phyloP scores from a whole-genome alignment of 2,888 invertebrate species.

The Dynastes grantii region DNA sequence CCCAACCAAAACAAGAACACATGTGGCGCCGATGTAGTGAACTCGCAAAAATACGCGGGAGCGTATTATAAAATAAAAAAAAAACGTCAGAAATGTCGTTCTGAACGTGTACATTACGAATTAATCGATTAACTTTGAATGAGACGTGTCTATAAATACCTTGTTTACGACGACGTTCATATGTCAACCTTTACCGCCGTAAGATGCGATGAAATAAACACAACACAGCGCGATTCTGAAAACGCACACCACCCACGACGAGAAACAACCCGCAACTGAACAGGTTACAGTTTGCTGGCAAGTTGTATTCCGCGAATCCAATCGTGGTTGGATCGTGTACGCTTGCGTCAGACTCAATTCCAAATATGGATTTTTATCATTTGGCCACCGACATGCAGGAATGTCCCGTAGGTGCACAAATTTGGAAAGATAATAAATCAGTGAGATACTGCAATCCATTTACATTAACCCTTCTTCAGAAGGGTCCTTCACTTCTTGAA shows the following conservation, averaged over 20 bases:
- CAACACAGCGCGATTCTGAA: constrained; percentile 23
- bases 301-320: constrained; percentile 26
- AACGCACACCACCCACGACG: constrained; percentile 28
- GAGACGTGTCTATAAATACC: constrained; percentile 1
- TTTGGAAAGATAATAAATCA: constrained; percentile 34
- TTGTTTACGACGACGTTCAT: background rate
- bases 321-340: background rate
- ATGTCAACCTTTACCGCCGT: background rate
- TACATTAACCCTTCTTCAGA: background rate
- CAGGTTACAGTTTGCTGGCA: constrained; percentile 25
- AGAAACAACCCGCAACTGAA: constrained; percentile 42
- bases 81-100: too few relatives aligned
- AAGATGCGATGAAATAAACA: constrained; percentile 21
- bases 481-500: too few relatives aligned
- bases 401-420: constrained; percentile 23
- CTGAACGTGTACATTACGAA: background rate
- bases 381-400: constrained; percentile 10
- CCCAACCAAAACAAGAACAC: constrained; percentile 29
- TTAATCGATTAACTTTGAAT: background rate
- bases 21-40: background rate
- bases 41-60: background rate
- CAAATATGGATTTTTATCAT: constrained; percentile 48
- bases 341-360: constrained; percentile 40
- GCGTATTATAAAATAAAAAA: too few relatives aligned
- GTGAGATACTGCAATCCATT: background rate